phyloP scores from a whole-genome alignment of 2,113 vertebrate species.

The Cephalophus harveyi region DNA sequence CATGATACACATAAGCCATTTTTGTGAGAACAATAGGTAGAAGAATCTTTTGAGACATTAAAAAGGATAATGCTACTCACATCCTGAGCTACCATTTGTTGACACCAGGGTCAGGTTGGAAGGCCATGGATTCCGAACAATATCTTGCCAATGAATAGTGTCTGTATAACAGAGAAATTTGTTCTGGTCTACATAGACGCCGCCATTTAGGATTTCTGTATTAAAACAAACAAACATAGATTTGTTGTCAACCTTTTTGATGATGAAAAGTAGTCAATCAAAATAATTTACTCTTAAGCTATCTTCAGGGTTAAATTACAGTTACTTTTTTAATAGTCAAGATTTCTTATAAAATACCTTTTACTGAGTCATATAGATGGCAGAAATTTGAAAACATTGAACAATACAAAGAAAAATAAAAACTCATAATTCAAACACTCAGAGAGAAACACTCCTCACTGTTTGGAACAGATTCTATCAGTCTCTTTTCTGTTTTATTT shows the following conservation, averaged over 20 bases:
- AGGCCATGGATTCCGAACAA: constrained; percentile 91
- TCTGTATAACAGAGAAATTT: constrained; percentile 96
- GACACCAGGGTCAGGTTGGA: constrained; percentile 95
- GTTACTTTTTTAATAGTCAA: neutral
- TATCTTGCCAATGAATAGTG: constrained; percentile 97
- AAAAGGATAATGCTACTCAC: constrained; percentile 83
- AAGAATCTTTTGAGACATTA: neutral
- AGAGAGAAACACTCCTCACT: neutral
- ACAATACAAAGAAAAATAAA: neutral
- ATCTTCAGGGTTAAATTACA: constrained; percentile 25
- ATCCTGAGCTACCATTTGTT: constrained; percentile 93
- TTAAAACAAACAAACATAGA: constrained; percentile 27
- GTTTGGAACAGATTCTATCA: neutral
- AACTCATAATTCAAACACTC: neutral
- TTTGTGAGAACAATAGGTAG: neutral
- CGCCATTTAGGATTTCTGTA: constrained; percentile 95
- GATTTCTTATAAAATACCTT: neutral
- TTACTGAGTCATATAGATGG: neutral
- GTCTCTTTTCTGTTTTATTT: neutral
- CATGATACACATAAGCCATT: neutral
- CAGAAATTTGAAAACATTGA: neutral
- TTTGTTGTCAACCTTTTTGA: neutral
- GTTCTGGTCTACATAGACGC: constrained; percentile 97
- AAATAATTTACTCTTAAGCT: neutral
- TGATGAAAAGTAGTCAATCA: neutral